Evolutionary conservation across 2,797 vertebrate genomes (phyloP), one percentile per base, ranked within the genome.

Genomic region (Mycteria americana): DNA sequence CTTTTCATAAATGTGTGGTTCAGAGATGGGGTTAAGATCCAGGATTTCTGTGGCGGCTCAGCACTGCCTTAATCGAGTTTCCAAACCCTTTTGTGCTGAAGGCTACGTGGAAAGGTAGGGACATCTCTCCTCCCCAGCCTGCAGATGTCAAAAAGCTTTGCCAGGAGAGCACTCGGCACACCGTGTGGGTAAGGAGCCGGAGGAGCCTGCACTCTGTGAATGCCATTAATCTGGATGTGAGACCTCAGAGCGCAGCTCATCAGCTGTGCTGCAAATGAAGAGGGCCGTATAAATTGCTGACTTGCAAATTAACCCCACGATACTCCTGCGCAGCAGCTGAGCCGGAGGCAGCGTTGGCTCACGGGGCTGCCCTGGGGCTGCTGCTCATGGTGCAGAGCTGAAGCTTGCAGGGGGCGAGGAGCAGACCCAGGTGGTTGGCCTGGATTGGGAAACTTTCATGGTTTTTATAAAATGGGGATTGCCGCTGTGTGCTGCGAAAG

Each of bases 11-110:
- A n/a, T 31, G 10, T 76, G 70, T 76, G 91, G 92, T 85, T 92
- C 87, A 65, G 93, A 72, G 74, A 22, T 76, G 93, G 89, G 59
- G 43, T 91, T 88, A 35, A n/a, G 62, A 68, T 68, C 60, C 28
- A 35, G 85, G 63, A 56, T 92, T 92, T 94, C 91, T 91, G 78
- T 89, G 93, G 89, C 1, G 0, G 59, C 75, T 92, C 2, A 4
- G 50, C 0, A 4, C 63, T 8, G 4, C 85, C 82, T 73, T 79
- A n/a, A 18, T 74, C 46, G 2, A 64, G 31, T 92, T 95, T 86
- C 85, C 82, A 88, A 93, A 93, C 64, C 25, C 21, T 73, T 79
- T 64, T 77, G 79, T 92, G 93, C 83, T 84, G 65, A 92, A 68
- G 93, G 90, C 85, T 85, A 35, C 0, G 0, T 45, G 83, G 64